phyloP scores from a whole-genome alignment of 1,140 invertebrate species.

The Heterodera carotae region DNA sequence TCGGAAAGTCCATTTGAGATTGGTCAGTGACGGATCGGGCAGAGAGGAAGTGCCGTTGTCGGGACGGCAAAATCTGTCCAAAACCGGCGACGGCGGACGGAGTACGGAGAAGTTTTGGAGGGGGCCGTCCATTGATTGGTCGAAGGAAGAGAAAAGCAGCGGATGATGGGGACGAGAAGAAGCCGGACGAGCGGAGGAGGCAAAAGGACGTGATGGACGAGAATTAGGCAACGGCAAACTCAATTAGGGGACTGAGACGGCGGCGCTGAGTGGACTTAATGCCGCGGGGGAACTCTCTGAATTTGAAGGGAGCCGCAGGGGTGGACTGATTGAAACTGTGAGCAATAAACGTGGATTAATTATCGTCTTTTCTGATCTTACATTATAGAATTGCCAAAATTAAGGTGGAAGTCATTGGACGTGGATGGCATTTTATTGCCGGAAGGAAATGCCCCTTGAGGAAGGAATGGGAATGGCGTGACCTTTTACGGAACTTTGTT shows the following conservation, averaged over 20 bases:
- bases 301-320: background rate
- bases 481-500: background rate
- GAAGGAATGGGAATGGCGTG: background rate
- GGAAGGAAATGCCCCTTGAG: background rate
- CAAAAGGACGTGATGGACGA: background rate
- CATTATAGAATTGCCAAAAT: too few species aligned
- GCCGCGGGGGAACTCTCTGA: background rate
- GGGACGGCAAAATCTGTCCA: constrained; percentile 12
- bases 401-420: background rate
- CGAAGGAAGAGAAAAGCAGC: constrained; percentile 2
- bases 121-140: constrained; percentile 17
- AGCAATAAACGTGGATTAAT: too few species aligned
- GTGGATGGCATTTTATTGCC: background rate
- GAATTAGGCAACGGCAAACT: background rate
- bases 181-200: background rate
- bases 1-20: constrained; percentile 46
- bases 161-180: background rate
- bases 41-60: constrained; percentile 8
- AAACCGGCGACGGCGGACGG: background rate
- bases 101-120: constrained; percentile 2
- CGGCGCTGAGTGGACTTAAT: background rate
- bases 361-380: too few species aligned
- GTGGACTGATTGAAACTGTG: too few species aligned
- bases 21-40: constrained; percentile 21
- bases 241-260: constrained; percentile 4